Conservation (phyloP, 2,797 vertebrate species). For the Crocidura indochinensis region DNA sequence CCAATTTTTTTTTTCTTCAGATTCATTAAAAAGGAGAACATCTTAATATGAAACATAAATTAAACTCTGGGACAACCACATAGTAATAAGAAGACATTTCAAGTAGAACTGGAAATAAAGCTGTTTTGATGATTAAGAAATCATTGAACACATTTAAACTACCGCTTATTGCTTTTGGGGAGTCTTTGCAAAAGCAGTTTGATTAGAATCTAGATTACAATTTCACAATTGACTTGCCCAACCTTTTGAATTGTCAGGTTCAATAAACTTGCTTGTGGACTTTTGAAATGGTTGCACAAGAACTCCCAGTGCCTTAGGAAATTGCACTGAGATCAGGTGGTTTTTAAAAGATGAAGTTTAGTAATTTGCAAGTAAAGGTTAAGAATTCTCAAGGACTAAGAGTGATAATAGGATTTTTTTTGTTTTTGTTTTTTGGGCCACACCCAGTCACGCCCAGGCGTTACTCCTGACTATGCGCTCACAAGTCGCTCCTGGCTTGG, state of each 20-base stretch:
- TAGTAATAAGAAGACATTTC: neutral
- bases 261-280: conserved; percentile 38
- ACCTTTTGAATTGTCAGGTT: conserved; percentile 33
- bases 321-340: neutral
- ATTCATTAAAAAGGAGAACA: conserved; percentile 48
- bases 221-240: conserved; percentile 58
- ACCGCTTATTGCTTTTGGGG: neutral
- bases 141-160: neutral
- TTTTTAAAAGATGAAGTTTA: conserved; percentile 25
- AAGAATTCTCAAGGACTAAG: too few relatives aligned
- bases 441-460: too few relatives aligned
- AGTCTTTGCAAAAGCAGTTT: conserved; percentile 18
- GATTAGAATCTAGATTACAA: conserved; percentile 7
- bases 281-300: conserved; percentile 48
- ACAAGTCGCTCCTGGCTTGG: too few relatives aligned
- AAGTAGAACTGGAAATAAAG: conserved; percentile 15
- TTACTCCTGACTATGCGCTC: too few relatives aligned
- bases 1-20: conserved; percentile 41
- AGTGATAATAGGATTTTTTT: too few relatives aligned
- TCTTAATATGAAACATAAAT: conserved; percentile 10
- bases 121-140: neutral
- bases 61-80: conserved; percentile 42
- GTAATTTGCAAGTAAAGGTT: conserved; percentile 51
- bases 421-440: too few relatives aligned
- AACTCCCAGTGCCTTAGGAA: neutral